phyloP scores from a whole-genome alignment of 2,888 invertebrate species.

The Stenurella melanura region DNA sequence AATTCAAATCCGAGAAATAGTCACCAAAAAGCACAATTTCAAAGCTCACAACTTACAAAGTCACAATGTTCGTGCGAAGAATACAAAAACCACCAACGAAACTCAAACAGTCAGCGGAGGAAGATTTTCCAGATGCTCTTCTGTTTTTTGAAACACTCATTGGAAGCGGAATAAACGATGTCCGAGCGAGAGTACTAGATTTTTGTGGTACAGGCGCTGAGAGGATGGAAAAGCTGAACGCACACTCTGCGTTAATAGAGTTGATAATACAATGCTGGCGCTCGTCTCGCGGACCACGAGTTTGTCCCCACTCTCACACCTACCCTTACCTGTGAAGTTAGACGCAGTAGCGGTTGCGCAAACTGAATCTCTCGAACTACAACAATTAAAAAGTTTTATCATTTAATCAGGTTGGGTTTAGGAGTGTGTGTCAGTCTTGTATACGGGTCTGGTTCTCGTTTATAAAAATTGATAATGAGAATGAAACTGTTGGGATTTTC shows the following conservation, averaged over 20 bases:
- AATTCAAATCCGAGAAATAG: conserved; percentile 17
- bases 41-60: conserved; percentile 17
- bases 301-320: conserved; percentile 52
- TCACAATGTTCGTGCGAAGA: conserved; percentile 3
- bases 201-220: conserved; percentile 37
- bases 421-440: not conserved
- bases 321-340: conserved; percentile 48
- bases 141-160: conserved; percentile 20
- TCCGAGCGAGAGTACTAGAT: conserved; percentile 25
- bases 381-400: conserved; percentile 51
- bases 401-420: conserved; percentile 45
- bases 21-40: conserved; percentile 42
- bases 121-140: not conserved
- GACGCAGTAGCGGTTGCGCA: conserved; percentile 41
- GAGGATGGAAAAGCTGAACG: conserved; percentile 42
- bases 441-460: not conserved
- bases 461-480: not conserved
- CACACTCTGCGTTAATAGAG: conserved; percentile 44
- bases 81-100: conserved; percentile 22
- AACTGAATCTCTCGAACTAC: conserved; percentile 37
- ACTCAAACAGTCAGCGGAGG: not conserved
- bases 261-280: conserved; percentile 54
- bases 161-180: conserved; percentile 1
- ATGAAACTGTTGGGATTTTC: conserved; percentile 24
- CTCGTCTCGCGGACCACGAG: conserved; percentile 42